These are phyloP conservation scores for Antigone vipio DNA, from an alignment of 2,113 vertebrate genomes.

Conservation along the genomic window DNA sequence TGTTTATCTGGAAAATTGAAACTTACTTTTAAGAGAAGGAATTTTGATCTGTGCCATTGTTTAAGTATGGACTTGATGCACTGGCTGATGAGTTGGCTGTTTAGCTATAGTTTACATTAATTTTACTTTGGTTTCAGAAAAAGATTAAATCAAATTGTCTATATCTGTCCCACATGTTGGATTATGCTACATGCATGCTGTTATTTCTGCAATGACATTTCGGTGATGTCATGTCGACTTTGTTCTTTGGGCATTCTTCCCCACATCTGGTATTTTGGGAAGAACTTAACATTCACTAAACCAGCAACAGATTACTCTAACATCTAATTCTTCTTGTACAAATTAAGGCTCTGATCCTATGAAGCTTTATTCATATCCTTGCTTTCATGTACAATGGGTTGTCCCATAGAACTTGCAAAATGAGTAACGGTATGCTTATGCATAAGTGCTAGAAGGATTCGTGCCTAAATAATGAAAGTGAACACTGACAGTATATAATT, in stretches of 20 bases:
- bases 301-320: background rate
- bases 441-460: background rate
- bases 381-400: constrained; percentile 5
- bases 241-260: constrained; percentile 25
- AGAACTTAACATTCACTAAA: background rate
- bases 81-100: background rate
- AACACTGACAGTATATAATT: background rate
- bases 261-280: constrained; percentile 36
- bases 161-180: background rate
- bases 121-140: background rate
- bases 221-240: constrained; percentile 42
- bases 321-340: constrained; percentile 19
- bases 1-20: background rate
- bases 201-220: constrained; percentile 22
- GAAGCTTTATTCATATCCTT: constrained; percentile 1
- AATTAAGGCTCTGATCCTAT: background rate
- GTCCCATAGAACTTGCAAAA: background rate
- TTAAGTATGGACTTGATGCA: background rate
- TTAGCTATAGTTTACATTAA: background rate
- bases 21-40: background rate
- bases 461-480: constrained; percentile 21
- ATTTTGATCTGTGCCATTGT: background rate
- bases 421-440: constrained; percentile 5
- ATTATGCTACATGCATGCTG: background rate
- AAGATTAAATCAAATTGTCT: background rate